Evolutionary conservation across 2,888 invertebrate species (phyloP), one percentile per base, ranked within the genome.

Genomic region (Euphydryas editha): DNA sequence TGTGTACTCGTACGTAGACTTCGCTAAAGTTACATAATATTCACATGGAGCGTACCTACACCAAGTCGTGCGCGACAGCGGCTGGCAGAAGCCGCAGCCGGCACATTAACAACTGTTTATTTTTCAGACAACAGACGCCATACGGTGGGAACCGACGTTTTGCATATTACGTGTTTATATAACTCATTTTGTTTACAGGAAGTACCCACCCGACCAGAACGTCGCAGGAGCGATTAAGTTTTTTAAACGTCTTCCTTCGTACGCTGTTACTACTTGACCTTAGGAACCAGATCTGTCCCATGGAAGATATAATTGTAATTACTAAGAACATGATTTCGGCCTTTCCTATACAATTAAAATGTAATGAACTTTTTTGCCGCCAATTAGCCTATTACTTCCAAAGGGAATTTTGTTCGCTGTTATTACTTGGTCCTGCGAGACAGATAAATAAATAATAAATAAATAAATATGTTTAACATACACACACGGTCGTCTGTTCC

Each of bases 111-210:
- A 55, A 59, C 61, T 67, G 67, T 67, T 69, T 65, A 67, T 69
- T 65, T 69, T 56, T 46, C 58, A 62, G 61, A 58, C 67, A 67
- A 37, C 21, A 39, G 55, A 39, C 60, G 66, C 56, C 61, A 54
- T 20, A 36, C 56, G 58, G 65, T 65, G 69, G 69, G 61, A 63
- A 58, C 68, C 67, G 49, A 20, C 62, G 42, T 57, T 68, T 69
- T 65, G 68, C 68, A 63, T 58, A 60, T 36, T 54, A 58, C 18
- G 59, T 65, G 59, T 56, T 49, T 57, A 60, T 65, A 49, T 30
- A 42, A 42, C 56, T 44, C 20, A 8, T 30, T 58, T 58, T 63
- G 63, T 63, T 66, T 62, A 62, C 66, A 58, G 54, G 66, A 59
- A 54, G 42, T 20, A 61, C 36, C 30, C 61, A 51, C 11, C 46